phyloP scores from a whole-genome alignment of 2,113 vertebrate species.

The Bos javanicus region DNA sequence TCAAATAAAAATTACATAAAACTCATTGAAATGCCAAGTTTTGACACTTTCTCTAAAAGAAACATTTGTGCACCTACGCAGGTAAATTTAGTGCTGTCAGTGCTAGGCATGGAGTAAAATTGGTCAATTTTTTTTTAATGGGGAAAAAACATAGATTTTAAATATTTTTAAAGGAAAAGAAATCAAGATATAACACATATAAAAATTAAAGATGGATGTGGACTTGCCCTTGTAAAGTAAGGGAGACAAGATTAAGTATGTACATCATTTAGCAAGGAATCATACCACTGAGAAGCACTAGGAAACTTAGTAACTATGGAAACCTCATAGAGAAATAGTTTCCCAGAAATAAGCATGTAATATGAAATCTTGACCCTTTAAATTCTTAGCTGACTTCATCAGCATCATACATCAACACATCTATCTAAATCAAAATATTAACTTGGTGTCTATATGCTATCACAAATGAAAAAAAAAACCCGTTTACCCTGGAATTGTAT shows the following conservation, averaged over 20 bases:
- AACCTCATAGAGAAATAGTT: neutral
- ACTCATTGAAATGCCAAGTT: neutral
- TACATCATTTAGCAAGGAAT: neutral
- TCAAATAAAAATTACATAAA: neutral
- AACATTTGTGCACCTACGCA: neutral
- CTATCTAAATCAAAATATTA: neutral
- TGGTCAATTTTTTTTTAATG: neutral
- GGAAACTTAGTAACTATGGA: neutral
- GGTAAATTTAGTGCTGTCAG: neutral
- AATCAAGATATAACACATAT: neutral
- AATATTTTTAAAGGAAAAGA: neutral
- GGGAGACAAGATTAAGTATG: neutral
- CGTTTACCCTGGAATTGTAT: neutral
- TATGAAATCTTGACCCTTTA: neutral
- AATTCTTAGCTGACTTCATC: neutral
- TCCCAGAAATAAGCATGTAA: neutral
- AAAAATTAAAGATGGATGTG: neutral
- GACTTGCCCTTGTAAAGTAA: neutral
- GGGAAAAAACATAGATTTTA: neutral
- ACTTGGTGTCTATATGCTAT: neutral
- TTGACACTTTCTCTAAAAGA: neutral
- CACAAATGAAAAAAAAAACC: neutral
- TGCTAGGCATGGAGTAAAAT: neutral
- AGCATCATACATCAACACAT: neutral
- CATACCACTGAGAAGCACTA: neutral